Percentiles rank a stretch among this genome's conserved stretches.
Evolutionary conservation across 2,113 vertebrate species (phyloP).

Genomic region (Peromyscus maniculatus): DNA sequence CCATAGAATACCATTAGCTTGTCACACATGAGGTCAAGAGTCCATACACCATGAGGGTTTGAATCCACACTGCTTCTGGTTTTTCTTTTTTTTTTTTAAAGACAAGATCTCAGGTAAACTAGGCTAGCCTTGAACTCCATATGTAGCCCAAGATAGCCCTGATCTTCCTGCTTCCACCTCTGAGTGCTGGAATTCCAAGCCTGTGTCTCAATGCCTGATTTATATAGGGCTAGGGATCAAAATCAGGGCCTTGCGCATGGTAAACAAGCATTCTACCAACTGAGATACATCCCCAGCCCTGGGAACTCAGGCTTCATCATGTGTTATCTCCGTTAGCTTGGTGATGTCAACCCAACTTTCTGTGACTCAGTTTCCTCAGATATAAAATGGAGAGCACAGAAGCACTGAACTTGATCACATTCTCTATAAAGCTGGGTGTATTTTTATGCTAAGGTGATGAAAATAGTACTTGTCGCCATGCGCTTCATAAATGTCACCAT

Average conservation of each 20-base stretch:
- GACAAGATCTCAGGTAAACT: background rate
- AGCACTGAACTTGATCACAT: background rate
- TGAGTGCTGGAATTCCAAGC: background rate
- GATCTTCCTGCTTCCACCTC: background rate
- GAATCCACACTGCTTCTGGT: background rate
- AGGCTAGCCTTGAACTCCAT: background rate
- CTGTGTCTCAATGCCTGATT: too few relatives aligned
- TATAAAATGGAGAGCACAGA: background rate
- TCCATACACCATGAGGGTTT: rapidly evolving
- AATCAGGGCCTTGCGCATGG: background rate
- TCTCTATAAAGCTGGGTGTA: background rate
- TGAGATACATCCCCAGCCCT: background rate
- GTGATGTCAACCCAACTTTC: background rate
- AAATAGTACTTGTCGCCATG: rapidly evolving
- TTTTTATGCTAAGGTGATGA: background rate
- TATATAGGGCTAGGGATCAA: background rate
- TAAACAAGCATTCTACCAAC: background rate
- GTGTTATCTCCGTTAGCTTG: background rate
- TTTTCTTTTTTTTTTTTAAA: background rate
- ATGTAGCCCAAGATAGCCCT: background rate
- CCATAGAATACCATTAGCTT: rapidly evolving
- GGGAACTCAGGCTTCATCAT: background rate
- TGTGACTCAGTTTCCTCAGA: background rate
- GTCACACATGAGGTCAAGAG: rapidly evolving
- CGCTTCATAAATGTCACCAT: background rate